Evolutionary conservation across 2,888 invertebrate species (phyloP).

Genomic region (Aleiodes leptofemur): DNA sequence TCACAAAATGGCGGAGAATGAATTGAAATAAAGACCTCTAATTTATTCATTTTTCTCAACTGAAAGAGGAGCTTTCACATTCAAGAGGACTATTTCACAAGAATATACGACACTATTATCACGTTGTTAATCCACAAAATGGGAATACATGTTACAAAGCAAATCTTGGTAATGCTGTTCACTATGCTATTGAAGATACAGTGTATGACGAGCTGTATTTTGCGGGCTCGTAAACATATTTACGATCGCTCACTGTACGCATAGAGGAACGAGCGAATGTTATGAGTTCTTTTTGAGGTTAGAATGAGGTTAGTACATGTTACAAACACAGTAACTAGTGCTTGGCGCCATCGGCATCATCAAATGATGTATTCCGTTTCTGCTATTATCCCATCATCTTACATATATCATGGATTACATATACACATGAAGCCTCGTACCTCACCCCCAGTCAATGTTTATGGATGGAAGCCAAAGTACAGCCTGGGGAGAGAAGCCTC

Average conservation of each 20-base stretch:
- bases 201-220: neutral
- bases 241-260: constrained; percentile 22
- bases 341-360: constrained; percentile 6
- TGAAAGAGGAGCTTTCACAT: no score
- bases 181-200: neutral
- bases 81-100: no score
- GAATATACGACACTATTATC: no score
- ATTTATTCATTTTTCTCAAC: no score
- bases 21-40: no score
- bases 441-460: constrained; percentile 8
- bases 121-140: no score
- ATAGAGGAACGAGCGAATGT: neutral
- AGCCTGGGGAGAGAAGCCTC: neutral
- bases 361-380: neutral
- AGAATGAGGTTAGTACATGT: neutral
- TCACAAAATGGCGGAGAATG: no score
- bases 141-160: no score
- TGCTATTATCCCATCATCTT: neutral
- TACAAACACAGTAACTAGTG: constrained; percentile 1
- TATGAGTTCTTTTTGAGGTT: neutral
- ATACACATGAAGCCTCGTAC: neutral
- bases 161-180: no score
- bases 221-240: constrained; percentile 28
- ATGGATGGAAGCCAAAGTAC: constrained; percentile 22
- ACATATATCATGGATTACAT: neutral